These are phyloP conservation scores for Hemaris fuciformis DNA, from an alignment of 2,888 invertebrate species.

Conservation along the genomic window DNA sequence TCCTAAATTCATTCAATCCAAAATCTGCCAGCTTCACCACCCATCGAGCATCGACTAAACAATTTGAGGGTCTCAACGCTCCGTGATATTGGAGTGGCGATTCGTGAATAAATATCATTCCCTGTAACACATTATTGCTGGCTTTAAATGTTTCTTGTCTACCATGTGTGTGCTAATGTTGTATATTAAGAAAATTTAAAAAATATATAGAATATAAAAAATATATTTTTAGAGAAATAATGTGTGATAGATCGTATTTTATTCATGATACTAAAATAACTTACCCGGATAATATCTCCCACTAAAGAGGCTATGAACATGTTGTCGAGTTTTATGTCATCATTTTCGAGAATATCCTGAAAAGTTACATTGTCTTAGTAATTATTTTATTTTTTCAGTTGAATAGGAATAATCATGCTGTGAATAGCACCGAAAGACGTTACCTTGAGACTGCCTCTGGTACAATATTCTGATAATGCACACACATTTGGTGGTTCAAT, in stretches of 20 bases:
- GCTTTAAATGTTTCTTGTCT: no score
- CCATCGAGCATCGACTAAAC: constrained; percentile 97
- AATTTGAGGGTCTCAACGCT: constrained; percentile 93
- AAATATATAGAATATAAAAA: no score
- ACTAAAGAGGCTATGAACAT: constrained; percentile 98
- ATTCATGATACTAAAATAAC: constrained; percentile 37
- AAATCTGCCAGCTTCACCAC: constrained; percentile 96
- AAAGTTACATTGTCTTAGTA: not conserved
- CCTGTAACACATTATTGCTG: no score
- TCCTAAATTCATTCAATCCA: constrained; percentile 92
- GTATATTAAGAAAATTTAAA: no score
- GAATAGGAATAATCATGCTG: not conserved
- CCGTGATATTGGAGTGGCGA: constrained; percentile 94
- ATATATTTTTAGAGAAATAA: not conserved
- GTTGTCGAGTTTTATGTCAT: constrained; percentile 96
- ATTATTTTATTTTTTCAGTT: no score
- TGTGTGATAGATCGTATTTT: not conserved
- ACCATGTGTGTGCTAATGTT: no score
- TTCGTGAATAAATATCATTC: constrained; percentile 94
- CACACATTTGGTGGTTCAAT: constrained; percentile 95
- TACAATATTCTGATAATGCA: constrained; percentile 94
- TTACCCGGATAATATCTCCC: constrained; percentile 96
- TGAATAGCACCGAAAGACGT: constrained; percentile 19
- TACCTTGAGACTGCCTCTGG: constrained; percentile 94
- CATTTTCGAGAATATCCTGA: constrained; percentile 96